Conservation (phyloP, 2,113 vertebrate species). For the Callospermophilus lateralis region DNA sequence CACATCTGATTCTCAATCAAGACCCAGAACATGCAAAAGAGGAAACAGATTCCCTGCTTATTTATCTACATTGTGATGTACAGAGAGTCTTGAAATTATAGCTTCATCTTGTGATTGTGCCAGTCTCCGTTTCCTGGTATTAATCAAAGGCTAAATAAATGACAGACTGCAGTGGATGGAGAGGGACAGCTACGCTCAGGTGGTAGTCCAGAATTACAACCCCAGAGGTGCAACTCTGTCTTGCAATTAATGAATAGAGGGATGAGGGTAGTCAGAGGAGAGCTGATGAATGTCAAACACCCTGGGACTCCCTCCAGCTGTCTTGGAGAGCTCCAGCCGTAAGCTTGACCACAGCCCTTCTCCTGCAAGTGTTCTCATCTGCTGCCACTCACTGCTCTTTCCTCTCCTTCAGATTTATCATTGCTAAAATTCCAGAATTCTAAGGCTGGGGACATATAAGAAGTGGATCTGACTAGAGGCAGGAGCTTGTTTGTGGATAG, state of each 20-base stretch:
- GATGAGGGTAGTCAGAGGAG: slow-evolving; percentile 26
- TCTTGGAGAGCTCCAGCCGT: background rate
- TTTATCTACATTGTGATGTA: slow-evolving; percentile 65
- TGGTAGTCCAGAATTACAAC: slow-evolving; percentile 60
- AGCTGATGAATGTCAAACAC: slow-evolving; percentile 35
- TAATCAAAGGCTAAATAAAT: slow-evolving; percentile 72
- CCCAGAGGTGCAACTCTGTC: slow-evolving; percentile 66
- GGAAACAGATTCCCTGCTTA: slow-evolving; percentile 62
- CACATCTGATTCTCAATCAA: slow-evolving; percentile 56
- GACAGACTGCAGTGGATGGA: background rate
- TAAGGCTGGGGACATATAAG: background rate
- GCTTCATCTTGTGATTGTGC: slow-evolving; percentile 43
- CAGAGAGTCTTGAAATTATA: slow-evolving; percentile 58
- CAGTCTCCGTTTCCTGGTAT: slow-evolving; percentile 44
- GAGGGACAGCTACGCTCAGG: slow-evolving; percentile 22
- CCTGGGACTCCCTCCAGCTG: background rate
- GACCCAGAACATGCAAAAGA: slow-evolving; percentile 49
- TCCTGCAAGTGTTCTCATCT: background rate
- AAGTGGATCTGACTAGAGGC: background rate
- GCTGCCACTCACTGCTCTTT: background rate
- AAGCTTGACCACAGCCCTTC: background rate
- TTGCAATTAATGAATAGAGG: slow-evolving; percentile 51
- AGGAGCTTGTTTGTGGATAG: background rate
- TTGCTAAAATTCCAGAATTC: slow-evolving; percentile 12
- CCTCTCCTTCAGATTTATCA: background rate